Evolutionary conservation across 2,888 invertebrate genomes (phyloP), one percentile per base, ranked within the genome.

Genomic region (Smittia sp.): DNA sequence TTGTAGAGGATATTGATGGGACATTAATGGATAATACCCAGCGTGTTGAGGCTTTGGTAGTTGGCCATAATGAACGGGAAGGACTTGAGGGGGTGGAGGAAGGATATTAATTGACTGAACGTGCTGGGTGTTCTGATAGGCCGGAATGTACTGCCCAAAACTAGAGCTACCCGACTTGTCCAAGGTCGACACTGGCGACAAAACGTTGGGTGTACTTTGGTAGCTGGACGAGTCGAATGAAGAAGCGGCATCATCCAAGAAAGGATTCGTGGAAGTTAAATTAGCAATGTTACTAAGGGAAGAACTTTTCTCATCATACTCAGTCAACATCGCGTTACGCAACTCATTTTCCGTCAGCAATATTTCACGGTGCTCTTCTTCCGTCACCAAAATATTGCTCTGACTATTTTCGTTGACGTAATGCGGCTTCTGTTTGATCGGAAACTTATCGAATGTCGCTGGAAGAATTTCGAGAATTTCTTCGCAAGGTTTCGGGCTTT

Each of bases 51-150:
- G 83, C 75, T 80, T 79, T 74, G 83, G 83, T 75, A 83, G 76
- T 74, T 78, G 79, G 66, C 80, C 77, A 77, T 82, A 83, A 76
- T 83, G 83, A 41, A 83, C 83, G 22, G 83, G 83, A 75, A 83
- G 76, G 76, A 83, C 81, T 79, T 82, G 81, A 75, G 81, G 80
- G 76, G 80, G 78, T 75, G 82, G 82, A 25, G 67, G 67, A 41
- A 67, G 46, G 41, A 63, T 20, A 20, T 24, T 63, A 62, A 66
- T 66, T 66, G 66, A 38, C 20, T 20, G 25, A 6, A 66, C 66
- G 22, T 32, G 67, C 24, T 67, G 67, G 41, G 15, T 13, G 41
- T 18, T 24, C 1, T n/a, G 41, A 54, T 69, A 54, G 9, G 22
- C 0, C 3, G 69, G 27, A 11, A 41, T 54, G 52, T 68, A 68